Evolutionary conservation across 2,797 vertebrate species (phyloP).

Genomic region (Hybognathus amarus): DNA sequence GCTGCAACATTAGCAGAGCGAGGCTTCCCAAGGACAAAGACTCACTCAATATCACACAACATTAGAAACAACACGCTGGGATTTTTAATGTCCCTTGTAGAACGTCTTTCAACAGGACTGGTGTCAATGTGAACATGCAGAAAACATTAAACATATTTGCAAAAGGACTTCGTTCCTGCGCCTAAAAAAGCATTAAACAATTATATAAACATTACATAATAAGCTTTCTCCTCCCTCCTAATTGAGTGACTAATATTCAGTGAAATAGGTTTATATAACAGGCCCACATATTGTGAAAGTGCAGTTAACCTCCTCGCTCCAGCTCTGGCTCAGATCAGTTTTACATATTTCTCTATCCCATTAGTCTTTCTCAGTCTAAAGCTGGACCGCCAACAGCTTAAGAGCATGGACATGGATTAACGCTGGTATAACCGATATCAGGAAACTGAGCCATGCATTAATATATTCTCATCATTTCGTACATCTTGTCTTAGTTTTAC

Average conservation of each 20-base stretch:
- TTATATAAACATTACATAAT: constrained; percentile 25
- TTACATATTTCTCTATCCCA: not conserved
- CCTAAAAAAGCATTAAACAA: not conserved
- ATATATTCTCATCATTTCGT: not conserved
- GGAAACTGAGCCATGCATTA: constrained; percentile 12
- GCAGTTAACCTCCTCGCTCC: constrained; percentile 25
- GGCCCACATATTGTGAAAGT: constrained; percentile 39
- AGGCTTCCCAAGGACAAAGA: not conserved
- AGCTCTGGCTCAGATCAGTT: constrained; percentile 16
- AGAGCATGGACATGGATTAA: constrained; percentile 6
- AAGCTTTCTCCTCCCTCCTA: constrained; percentile 6
- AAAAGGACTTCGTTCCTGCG: not conserved
- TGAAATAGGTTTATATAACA: constrained; percentile 50
- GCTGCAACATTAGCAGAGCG: not conserved
- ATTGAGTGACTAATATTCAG: constrained; percentile 47
- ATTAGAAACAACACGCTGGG: constrained; percentile 15
- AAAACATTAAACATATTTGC: constrained; percentile 7
- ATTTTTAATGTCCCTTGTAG: constrained; percentile 24
- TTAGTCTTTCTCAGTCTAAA: constrained; percentile 31
- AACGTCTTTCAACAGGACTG: not conserved
- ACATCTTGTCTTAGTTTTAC: constrained; percentile 9
- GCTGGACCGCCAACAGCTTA: constrained; percentile 27
- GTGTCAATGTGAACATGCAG: not conserved
- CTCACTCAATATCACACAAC: constrained; percentile 28
- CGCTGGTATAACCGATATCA: constrained; percentile 11